These are phyloP conservation scores for Leptogaster cylindrica DNA, from an alignment of 2,888 invertebrate genomes.

Conservation along the genomic window DNA sequence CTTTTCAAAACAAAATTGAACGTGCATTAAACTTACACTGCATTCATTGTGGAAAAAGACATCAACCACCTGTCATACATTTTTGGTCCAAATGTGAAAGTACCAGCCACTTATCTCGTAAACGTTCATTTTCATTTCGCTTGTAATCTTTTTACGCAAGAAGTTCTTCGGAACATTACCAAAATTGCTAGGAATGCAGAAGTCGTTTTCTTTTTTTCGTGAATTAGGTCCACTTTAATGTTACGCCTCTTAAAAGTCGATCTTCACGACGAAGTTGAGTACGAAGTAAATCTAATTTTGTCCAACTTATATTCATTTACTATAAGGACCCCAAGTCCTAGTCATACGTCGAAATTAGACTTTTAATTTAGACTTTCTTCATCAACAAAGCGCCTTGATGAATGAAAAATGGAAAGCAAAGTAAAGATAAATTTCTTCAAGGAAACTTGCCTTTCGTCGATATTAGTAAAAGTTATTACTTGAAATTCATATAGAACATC, in stretches of 20 bases:
- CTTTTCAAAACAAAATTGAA: too few relatives aligned
- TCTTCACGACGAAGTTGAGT: constrained; percentile 22
- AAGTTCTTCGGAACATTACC: constrained; percentile 10
- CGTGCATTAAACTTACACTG: too few relatives aligned
- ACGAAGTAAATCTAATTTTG: constrained; percentile 45
- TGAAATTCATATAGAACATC: too few relatives aligned
- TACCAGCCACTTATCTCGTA: too few relatives aligned
- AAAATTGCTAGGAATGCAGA: constrained; percentile 9
- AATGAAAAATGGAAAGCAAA: not conserved
- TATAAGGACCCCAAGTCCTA: constrained; percentile 15
- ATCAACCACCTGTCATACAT: too few relatives aligned
- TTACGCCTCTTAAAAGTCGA: constrained; percentile 9
- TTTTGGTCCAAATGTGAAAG: too few relatives aligned
- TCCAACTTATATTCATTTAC: constrained; percentile 43
- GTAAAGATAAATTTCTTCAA: constrained; percentile 2
- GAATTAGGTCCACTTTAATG: constrained; percentile 17
- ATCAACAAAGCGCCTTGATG: not conserved
- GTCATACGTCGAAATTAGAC: constrained; percentile 15
- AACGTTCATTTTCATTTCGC: too few relatives aligned
- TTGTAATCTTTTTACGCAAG: constrained; percentile 10
- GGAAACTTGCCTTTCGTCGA: constrained; percentile 7
- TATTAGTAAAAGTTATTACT: too few relatives aligned
- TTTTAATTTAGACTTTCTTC: too few relatives aligned
- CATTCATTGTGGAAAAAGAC: too few relatives aligned
- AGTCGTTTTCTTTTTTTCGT: constrained; percentile 7